Conservation (phyloP, 64 coral and sea anemone species). For the Actinia equina region DNA sequence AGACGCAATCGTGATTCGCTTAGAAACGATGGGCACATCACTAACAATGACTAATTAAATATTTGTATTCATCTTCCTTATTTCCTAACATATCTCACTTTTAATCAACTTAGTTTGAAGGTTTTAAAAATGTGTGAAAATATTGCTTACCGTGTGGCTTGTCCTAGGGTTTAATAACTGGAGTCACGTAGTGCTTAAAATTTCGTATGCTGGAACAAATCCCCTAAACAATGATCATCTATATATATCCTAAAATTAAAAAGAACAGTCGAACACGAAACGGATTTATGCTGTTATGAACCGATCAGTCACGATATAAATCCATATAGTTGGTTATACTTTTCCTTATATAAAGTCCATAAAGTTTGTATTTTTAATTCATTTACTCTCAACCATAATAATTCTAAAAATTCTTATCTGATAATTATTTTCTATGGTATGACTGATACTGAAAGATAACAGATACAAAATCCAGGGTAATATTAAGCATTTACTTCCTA, state of each 20-base stretch:
- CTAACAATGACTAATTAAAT: background rate
- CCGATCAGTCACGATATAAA: background rate
- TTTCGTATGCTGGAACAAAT: background rate
- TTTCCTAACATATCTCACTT: background rate
- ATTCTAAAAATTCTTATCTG: too few relatives aligned
- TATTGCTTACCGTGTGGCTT: background rate
- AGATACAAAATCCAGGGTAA: too few relatives aligned
- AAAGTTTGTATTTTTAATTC: background rate
- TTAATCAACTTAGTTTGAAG: background rate
- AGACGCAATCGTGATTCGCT: slow-evolving; percentile 2
- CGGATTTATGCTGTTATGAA: background rate
- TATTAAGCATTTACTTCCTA: too few relatives aligned
- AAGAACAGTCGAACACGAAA: background rate
- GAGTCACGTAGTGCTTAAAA: background rate
- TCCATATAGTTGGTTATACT: background rate
- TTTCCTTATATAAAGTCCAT: background rate
- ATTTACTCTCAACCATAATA: too few relatives aligned
- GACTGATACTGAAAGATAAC: too few relatives aligned
- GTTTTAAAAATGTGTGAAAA: background rate
- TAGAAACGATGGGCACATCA: background rate
- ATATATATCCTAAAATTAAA: background rate
- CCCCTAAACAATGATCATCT: background rate
- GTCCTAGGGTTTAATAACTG: background rate
- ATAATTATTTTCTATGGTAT: too few relatives aligned
- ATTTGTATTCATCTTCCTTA: background rate